Base-by-base conservation (phyloP, 2,797 vertebrate genomes). In the Schizothorax lantsangensis region DNA sequence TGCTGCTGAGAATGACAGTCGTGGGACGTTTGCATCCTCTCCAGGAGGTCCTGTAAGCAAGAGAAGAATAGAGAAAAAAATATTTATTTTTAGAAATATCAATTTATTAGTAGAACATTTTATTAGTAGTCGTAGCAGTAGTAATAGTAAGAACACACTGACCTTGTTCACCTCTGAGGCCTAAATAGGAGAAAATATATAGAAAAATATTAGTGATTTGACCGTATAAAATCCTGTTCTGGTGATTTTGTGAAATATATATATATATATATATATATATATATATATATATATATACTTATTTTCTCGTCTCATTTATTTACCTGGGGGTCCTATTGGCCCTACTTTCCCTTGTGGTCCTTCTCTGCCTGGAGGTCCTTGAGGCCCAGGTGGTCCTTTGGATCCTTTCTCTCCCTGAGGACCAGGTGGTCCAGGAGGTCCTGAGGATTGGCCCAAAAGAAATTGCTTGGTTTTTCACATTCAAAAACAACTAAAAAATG, bases 1-100 rank as follows among this genome's bases (percentile, higher is more conserved):
- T 0, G 97, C 96, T 0, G 97, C 97, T 0, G 97, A 97, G 94
- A 99, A 99, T 11, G 98, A 96, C 5, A 98, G 90, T 3, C 95
- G 94, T 5, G 97, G 97, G 38, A 95, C 91, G 0, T 94, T 88
- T 26, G 94, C 93, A n/a, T 96, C 95, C 0, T 93, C 92, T 15
- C 97, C 98, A 15, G 95, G 92, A 38, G 86, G 93, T 87, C 97
- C 97, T 97, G 69, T 47, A 45, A 17, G 30, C 2, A 79, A n/a
- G 21, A 40, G 57, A 82, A 84, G 47, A 49, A 52, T 57, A 69
- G 78, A 83, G 90, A 33, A 69, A 15, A 1, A 2, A 15, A 1
- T n/a, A 9, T 43, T 72, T 19, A n/a, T 19, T 73, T 84, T 77
- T 62, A n/a, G 3, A 66, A 57, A 33, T 52, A 49, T n/a, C 1